Evolutionary conservation across 1,140 invertebrate species (phyloP).

Genomic region (Ceratosolen fusciceps): DNA sequence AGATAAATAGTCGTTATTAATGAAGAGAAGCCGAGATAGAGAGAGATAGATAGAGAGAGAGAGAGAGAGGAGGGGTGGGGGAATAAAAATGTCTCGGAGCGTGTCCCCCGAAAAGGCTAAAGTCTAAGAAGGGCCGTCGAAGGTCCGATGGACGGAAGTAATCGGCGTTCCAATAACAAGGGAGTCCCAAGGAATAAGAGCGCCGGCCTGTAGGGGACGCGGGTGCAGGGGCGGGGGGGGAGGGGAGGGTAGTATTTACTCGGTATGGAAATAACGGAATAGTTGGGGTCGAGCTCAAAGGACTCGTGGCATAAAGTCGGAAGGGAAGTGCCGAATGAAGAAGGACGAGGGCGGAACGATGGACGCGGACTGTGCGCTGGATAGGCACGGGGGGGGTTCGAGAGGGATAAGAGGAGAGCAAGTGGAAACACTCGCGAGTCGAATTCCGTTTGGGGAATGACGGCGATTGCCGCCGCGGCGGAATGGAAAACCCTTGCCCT

Average conservation of each 20-base stretch:
- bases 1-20: too few relatives aligned
- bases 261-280: background rate
- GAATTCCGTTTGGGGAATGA: slow-evolving; percentile 61
- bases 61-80: too few relatives aligned
- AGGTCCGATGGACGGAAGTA: too few relatives aligned
- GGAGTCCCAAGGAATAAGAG: background rate
- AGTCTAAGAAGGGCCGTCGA: too few relatives aligned
- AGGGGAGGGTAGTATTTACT: background rate
- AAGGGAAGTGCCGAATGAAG: background rate
- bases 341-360: background rate
- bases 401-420: slow-evolving; percentile 31
- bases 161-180: too few relatives aligned
- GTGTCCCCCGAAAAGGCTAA: too few relatives aligned
- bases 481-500: slow-evolving; percentile 45
- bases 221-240: background rate
- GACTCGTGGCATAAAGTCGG: background rate
- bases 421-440: slow-evolving; percentile 51
- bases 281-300: background rate
- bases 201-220: background rate
- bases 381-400: background rate
- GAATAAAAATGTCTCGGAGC: too few relatives aligned
- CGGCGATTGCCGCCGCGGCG: slow-evolving; percentile 46
- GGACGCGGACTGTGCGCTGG: too few relatives aligned
- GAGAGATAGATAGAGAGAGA: too few relatives aligned
- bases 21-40: too few relatives aligned